Evolutionary conservation across 2,888 invertebrate genomes (phyloP).

Genomic region (Leucoma salicis): DNA sequence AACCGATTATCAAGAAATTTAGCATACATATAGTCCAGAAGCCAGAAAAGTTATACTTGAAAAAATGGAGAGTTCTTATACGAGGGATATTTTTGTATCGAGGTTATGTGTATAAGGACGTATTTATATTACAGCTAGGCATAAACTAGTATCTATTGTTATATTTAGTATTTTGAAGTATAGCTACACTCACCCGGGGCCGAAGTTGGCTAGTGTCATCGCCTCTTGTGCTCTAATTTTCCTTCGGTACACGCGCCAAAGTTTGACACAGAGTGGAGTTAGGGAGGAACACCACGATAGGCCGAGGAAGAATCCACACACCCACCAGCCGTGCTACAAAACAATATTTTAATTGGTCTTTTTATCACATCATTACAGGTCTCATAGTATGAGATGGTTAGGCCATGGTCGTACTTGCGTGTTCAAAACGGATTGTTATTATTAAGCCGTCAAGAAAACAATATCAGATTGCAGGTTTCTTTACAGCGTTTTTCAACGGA

Average conservation of each 20-base stretch:
- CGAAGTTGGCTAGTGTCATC: constrained; percentile 55
- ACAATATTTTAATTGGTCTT: too few species aligned
- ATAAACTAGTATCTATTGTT: too few species aligned
- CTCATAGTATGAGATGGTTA: too few species aligned
- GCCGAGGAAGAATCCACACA: constrained; percentile 82
- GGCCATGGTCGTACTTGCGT: too few species aligned
- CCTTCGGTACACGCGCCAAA: constrained; percentile 71
- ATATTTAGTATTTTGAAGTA: not conserved
- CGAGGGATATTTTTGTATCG: not conserved
- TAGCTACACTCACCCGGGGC: constrained; percentile 41
- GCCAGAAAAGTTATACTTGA: not conserved
- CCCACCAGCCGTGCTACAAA: constrained; percentile 89
- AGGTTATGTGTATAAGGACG: not conserved
- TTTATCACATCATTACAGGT: too few species aligned
- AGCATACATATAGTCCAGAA: too few species aligned
- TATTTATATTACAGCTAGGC: not conserved
- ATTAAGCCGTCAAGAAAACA: too few species aligned
- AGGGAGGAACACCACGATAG: constrained; percentile 82
- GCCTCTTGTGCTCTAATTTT: constrained; percentile 67
- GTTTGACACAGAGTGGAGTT: constrained; percentile 82
- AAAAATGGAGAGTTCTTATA: too few species aligned
- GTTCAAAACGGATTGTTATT: too few species aligned
- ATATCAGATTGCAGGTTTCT: too few species aligned
- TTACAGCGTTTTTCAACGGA: too few species aligned
- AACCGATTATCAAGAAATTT: too few species aligned